Base-by-base conservation (phyloP, 2,797 vertebrate species). In the Gadopsis marmoratus region DNA sequence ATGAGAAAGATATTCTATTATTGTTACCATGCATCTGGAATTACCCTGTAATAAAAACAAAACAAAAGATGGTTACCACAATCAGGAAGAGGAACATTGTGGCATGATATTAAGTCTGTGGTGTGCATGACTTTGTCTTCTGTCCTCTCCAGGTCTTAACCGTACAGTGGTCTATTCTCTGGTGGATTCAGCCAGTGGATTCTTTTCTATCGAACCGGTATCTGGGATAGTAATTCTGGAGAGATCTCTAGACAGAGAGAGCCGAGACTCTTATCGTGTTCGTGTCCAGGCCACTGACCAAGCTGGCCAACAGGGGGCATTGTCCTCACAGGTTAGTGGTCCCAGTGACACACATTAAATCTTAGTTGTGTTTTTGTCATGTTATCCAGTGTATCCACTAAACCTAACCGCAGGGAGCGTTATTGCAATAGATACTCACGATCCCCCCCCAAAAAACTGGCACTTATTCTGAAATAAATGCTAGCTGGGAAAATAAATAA, bases 141-240 rank as follows among this genome's bases (percentile, higher is more conserved):
- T 74, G 14, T 62, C 35, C 3, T 86, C 82, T 77, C 8, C 88
- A 99, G 98, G 97, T 62, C 71, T 96, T 47, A 99, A 99, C 92
- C 95, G 95, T 53, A 97, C 95, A 55, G 93, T 99, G 61, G 93
- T 93, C 51, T 99, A 99, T 91, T 97, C 97, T 8, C 91, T 99
- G 83, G 71, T 96, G 77, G 94, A 96, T 83, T 97, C 97, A 12
- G 96, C 96, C 72, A 92, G 94, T 4, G 97, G 96, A 0, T 93
- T 97, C 43, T 99, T 99, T 90, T 99, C 98, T 79, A 95, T 99
- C 48, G 95, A 98, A 45, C 95, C 97, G 0, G 85, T 93, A 5
- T 97, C 97, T 67, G 98, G 98, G 81, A 96, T 99, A 79, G 86
- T 99, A 70, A 93, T 86, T 54, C 89, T 99, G 74, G 97, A 99